Evolutionary conservation across 2,113 vertebrate species (phyloP), one percentile per base, ranked within the genome.

Genomic region (Genyomyrus donnyi): DNA sequence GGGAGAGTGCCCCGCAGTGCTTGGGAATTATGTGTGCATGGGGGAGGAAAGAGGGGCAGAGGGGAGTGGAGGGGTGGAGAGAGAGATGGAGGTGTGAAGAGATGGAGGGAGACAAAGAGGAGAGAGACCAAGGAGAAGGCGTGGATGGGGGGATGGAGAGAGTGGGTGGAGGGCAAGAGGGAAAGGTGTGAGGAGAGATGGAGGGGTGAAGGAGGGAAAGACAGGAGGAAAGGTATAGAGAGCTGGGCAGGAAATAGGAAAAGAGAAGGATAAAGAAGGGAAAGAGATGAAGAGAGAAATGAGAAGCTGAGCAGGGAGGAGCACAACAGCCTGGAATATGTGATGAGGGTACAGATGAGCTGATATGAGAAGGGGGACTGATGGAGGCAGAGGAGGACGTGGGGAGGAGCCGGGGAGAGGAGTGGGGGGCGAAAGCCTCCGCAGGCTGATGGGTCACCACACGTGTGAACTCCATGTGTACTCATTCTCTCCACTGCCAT

Each of bases 381-480:
- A 92, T 42, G 83, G 94, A 95, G 94, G 93, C 92, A 93, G 42
- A 93, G 80, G 94, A 52, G 83, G 94, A 95, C 93, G 93, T 91
- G 94, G 49, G 35, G 35, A 0, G 90, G 87, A 46, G 48, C 94
- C 93, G 90, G 94, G 94, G 93, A 94, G 94, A 94, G 94, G 94
- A 93, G 24, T 2, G 0, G 93, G 93, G 92, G 93, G 94, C 93
- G 93, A 93, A 92, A 93, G 91, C 95, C 94, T 94, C 95, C 92
- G 94, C 48, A 90, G 90, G 93, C 93, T 95, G 48, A 48, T 86
- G 39, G 19, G 83, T 94, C 93, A 95, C 95, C 27, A 31, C 10
- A 31, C 62, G 58, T 62, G 24, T 62, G 24, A n/a, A 35, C 66
- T 27, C 27, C 2, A 70, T 27, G 35, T 77, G 31, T 13, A 15